Evolutionary conservation across 1,140 invertebrate genomes (phyloP).

Genomic region (Dufourea novaeangliae): DNA sequence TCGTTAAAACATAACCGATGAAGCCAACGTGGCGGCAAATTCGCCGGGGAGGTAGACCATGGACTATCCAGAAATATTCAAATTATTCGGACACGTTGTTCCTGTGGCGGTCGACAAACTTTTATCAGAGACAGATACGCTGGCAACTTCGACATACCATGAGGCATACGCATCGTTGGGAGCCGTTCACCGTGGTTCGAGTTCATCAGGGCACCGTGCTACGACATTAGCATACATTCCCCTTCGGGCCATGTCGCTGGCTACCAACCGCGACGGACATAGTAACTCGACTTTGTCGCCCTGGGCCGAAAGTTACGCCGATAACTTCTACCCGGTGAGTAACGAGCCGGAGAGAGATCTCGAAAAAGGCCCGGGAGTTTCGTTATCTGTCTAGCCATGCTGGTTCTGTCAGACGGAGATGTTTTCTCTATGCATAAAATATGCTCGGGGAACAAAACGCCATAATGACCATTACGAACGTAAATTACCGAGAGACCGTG

Average conservation of each 20-base stretch:
- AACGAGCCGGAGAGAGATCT: conserved; percentile 28
- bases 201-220: conserved; percentile 39
- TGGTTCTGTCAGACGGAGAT: neutral
- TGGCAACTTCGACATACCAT: neutral
- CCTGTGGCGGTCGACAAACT: neutral
- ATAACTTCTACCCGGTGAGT: conserved; percentile 32
- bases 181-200: neutral
- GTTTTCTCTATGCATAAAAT: neutral
- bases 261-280: neutral
- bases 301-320: conserved; percentile 29
- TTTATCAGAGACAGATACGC: neutral
- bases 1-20: neutral
- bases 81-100: neutral
- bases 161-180: conserved; percentile 8
- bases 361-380: conserved; percentile 19
- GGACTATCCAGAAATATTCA: neutral
- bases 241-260: conserved; percentile 16
- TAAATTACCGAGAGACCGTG: too few species aligned
- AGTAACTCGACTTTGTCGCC: conserved; percentile 44
- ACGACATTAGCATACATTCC: conserved; percentile 54
- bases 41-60: neutral
- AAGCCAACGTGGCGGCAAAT: neutral
- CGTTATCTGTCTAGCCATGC: neutral
- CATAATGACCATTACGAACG: too few species aligned
- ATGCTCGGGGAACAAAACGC: neutral